Conservation (phyloP, 2,797 vertebrate genomes). For the Tiaroga cobitis region DNA sequence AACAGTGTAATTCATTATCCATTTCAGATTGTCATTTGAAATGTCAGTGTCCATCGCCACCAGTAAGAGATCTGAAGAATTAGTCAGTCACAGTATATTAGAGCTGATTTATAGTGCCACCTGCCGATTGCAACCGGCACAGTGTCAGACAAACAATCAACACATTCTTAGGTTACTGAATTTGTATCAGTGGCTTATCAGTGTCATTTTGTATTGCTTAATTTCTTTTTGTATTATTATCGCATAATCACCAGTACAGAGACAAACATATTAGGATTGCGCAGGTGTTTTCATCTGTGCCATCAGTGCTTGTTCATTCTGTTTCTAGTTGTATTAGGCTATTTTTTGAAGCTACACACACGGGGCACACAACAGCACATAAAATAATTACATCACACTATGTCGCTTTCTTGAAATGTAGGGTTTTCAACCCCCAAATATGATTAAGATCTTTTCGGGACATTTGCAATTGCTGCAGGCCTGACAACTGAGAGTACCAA, state of each 20-base stretch:
- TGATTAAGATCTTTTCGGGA: neutral
- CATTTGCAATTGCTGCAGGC: constrained; percentile 8
- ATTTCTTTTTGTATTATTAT: constrained; percentile 1
- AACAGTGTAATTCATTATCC: constrained; percentile 21
- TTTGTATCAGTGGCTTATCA: constrained; percentile 14
- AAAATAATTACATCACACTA: neutral
- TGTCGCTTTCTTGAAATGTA: constrained; percentile 12
- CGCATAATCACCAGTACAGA: constrained; percentile 4
- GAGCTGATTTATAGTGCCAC: neutral
- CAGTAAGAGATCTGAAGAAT: constrained; percentile 2
- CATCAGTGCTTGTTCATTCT: constrained; percentile 19
- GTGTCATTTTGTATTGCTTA: constrained; percentile 37
- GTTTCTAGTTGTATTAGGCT: constrained; percentile 11
- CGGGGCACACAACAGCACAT: constrained; percentile 10
- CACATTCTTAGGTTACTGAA: neutral
- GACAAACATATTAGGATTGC: neutral
- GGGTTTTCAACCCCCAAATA: neutral
- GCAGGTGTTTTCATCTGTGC: constrained; percentile 13
- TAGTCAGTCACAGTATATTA: constrained; percentile 16
- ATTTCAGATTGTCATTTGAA: constrained; percentile 34
- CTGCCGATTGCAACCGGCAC: neutral
- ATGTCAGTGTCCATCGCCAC: neutral
- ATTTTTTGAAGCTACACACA: constrained; percentile 17
- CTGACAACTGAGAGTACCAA: neutral
- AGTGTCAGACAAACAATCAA: constrained; percentile 18